Base-by-base conservation (phyloP, 2,797 vertebrate genomes). In the Naso thynnoides region DNA sequence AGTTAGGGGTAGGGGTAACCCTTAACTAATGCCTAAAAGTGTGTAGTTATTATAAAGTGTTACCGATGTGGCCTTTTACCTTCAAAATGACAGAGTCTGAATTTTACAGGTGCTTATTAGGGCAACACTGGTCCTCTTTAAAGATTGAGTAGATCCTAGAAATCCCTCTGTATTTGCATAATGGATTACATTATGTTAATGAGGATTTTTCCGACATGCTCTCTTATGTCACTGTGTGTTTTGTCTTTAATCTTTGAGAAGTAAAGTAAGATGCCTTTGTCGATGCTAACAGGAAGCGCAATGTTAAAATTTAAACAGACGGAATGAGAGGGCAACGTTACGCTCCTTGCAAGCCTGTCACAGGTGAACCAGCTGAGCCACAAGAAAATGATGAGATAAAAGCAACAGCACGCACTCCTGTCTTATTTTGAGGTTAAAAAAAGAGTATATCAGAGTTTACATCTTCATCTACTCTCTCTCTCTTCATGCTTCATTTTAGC, bases 301-400 rank as follows among this genome's bases (percentile, higher is more conserved):
- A 67, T 73, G 84, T 94, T 92, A 94, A 87, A 91, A 52, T 92
- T 92, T 93, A 92, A 94, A 89, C 33, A 90, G 87, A 79, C 8
- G 19, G 78, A 85, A 88, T 65, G 66, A 86, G 66, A 84, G 47
- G 73, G 66, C 80, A 77, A 52, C 14, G 18, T 84, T 83, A 74
- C 45, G 15, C 9, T 36, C 45, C 70, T 65, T 14, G 0, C 38
- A 29, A 44, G 47, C 49, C 47, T 48, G 58, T 60, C 55, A 76
- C 68, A 64, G 38, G 45, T 6, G 18, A 64, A 59, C 55, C 62
- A 65, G 39, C 44, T 6, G 19, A 63, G 59, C 54, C 53, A 38
- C 27, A 23, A 56, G 42, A 61, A 47, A 60, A 49, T 41, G 42
- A 71, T 59, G 23, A 45, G 49, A 41, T 2, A 15, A 39, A 53